Evolutionary conservation across 2,888 invertebrate genomes (phyloP), one percentile per base, ranked within the genome.

Genomic region (Hipparchia sbordonii): DNA sequence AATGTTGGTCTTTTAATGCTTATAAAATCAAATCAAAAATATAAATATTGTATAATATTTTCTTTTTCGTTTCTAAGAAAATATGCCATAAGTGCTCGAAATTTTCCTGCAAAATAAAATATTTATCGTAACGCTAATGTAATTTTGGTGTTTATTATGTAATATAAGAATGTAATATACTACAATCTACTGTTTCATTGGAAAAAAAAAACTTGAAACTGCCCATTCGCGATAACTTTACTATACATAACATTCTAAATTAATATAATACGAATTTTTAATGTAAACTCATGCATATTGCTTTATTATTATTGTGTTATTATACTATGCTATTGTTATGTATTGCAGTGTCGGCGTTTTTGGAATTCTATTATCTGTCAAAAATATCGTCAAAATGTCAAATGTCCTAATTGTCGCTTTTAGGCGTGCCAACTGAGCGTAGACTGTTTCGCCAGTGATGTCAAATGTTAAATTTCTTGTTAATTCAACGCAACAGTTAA

Each of bases 81-180:
- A 46, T 46, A 23, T 51, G 62, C 62, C 48, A 66, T 66, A 54
- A 66, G 54, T 67, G 56, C 57, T 56, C 56, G 67, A 67, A 67
- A 67, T 57, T 67, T 46, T 57, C 13, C 46, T 67, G 46, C 56
- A 13, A 45, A 67, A 67, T 45, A 67, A 13, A 57, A 65, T 52
- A 33, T 65, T 23, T 33, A 52, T 0, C 33, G 33, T 65, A 62
- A 12, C 52, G 48, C 13, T 62, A 62, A 63, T 63, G 6, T 33
- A 33, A 65, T 52, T 6, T 65, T 6, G 6, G 6, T 39, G 52
- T 65, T 65, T 51, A 51, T 23, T 33, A 33, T 65, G 60, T 62
- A 62, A 6, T 46, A 23, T 51, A 51, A 52, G 23, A 2, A 33
- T 51, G 51, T 65, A 6, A 65, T 65, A 52, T 33, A 46, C n/a